phyloP scores from a whole-genome alignment of 2,888 invertebrate genomes.

The Platynereis dumerilii region DNA sequence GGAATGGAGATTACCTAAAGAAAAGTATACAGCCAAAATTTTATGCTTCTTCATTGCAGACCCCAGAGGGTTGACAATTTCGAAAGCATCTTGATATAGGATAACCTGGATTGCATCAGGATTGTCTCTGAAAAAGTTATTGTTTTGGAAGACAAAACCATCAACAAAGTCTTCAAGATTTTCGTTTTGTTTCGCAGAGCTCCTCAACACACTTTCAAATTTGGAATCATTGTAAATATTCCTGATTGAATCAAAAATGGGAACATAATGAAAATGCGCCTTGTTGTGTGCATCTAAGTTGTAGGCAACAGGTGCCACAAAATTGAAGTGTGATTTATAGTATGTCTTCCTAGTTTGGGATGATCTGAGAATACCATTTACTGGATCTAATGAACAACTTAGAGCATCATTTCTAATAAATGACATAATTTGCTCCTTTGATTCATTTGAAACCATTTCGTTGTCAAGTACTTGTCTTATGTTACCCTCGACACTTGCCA shows the following conservation, averaged over 20 bases:
- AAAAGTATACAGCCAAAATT: slow-evolving; percentile 29
- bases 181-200: not conserved
- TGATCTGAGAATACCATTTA: no score
- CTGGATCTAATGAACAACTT: no score
- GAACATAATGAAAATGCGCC: not conserved
- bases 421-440: no score
- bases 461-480: no score
- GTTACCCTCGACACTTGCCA: no score
- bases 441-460: no score
- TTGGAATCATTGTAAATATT: not conserved
- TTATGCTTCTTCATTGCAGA: slow-evolving; percentile 30
- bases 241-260: not conserved
- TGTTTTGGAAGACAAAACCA: not conserved
- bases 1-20: slow-evolving; percentile 19
- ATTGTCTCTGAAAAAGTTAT: not conserved
- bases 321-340: not conserved
- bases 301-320: not conserved
- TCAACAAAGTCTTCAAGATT: not conserved
- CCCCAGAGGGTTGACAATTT: slow-evolving; percentile 31
- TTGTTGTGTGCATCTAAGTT: not conserved
- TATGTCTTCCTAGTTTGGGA: not conserved
- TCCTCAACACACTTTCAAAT: not conserved
- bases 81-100: slow-evolving; percentile 27
- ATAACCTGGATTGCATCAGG: not conserved
- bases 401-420: no score